Evolutionary conservation across 1,140 invertebrate species (phyloP).

Genomic region (Zaprionus gabonicus): DNA sequence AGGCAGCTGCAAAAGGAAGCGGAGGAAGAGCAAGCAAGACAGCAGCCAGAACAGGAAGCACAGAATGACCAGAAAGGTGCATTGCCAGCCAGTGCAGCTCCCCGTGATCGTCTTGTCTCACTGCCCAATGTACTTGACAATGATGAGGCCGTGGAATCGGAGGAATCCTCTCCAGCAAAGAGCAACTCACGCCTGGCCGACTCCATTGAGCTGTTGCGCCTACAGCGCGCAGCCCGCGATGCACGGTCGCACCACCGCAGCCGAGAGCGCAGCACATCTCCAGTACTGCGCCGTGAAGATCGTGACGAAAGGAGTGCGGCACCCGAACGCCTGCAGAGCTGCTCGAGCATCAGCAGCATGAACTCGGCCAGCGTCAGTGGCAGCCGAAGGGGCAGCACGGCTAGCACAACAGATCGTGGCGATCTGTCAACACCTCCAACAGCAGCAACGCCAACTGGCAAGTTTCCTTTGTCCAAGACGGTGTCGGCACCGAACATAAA

Average conservation of each 20-base stretch:
- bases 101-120: conserved; percentile 49
- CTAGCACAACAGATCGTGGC: conserved; percentile 45
- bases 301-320: conserved; percentile 60
- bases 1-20: conserved; percentile 2
- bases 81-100: conserved; percentile 23
- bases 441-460: conserved; percentile 16
- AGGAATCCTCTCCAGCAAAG: conserved; percentile 52
- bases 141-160: conserved; percentile 39
- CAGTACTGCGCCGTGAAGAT: conserved; percentile 18
- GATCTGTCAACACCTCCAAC: conserved; percentile 12
- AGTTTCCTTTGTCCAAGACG: conserved; percentile 72
- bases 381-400: conserved; percentile 75
- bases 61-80: conserved; percentile 14
- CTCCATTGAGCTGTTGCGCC: conserved; percentile 70
- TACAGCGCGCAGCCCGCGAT: conserved; percentile 67
- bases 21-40: not conserved
- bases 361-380: conserved; percentile 62
- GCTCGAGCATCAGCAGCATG: conserved; percentile 74
- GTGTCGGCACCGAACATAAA: conserved; percentile 70
- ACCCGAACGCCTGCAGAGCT: conserved; percentile 75
- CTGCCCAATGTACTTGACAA: conserved; percentile 57
- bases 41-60: not conserved
- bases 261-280: conserved; percentile 64
- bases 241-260: conserved; percentile 58
- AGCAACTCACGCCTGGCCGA: conserved; percentile 61